Percentiles rank a stretch among this genome's conserved stretches.
Conservation (phyloP, 2,113 vertebrate species). For the Rhombomys opimus region DNA sequence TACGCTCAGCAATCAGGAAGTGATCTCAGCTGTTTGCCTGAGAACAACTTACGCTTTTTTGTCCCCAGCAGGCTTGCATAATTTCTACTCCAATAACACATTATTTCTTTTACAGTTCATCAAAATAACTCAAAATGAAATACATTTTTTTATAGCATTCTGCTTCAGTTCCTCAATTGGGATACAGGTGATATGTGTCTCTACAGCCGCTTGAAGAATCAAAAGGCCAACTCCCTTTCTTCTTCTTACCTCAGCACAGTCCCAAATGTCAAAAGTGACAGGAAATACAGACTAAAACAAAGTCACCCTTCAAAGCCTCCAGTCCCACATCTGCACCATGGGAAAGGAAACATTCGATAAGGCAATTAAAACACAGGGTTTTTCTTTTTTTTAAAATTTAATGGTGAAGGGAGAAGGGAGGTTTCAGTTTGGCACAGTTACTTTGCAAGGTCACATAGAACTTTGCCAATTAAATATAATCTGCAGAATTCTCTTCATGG, state of each 20-base stretch:
- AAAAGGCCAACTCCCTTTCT: background rate
- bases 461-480: background rate
- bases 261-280: constrained; percentile 67
- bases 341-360: constrained; percentile 78
- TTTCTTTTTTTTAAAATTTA: background rate
- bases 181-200: background rate
- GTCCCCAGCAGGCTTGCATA: constrained; percentile 78
- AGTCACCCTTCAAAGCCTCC: constrained; percentile 74
- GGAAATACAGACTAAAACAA: constrained; percentile 76
- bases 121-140: constrained; percentile 57
- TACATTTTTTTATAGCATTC: constrained; percentile 22
- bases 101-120: constrained; percentile 50
- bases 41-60: constrained; percentile 81
- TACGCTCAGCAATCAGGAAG: constrained; percentile 80
- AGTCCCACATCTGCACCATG: constrained; percentile 61
- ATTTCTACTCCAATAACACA: constrained; percentile 75
- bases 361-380: constrained; percentile 63
- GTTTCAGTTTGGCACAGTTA: constrained; percentile 46
- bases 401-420: constrained; percentile 50
- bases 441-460: background rate
- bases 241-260: background rate
- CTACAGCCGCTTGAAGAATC: background rate
- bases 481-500: background rate
- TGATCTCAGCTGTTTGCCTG: constrained; percentile 81
- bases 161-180: background rate